Evolutionary conservation across 2,797 vertebrate species (phyloP), one percentile per base, ranked within the genome.

Genomic region (Graptemys geographica): DNA sequence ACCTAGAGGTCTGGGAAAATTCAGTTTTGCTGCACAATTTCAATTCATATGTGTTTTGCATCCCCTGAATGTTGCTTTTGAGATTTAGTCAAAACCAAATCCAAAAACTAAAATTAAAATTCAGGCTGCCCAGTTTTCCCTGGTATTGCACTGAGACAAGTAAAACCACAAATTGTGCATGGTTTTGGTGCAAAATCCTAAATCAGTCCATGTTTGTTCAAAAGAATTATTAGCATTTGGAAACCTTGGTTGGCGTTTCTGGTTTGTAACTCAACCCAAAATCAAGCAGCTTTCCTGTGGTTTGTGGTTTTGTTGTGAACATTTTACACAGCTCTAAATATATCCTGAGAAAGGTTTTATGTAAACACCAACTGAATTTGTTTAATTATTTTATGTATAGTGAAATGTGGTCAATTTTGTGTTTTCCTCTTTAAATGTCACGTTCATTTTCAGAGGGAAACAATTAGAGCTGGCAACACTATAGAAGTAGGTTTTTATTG

Each of bases 341-440:
- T 87, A 84, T 87, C 84, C 57, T 85, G 19, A 25, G 23, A 15
- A 86, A 19, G 7, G 72, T 4, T 65, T 76, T 1, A 44, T 21
- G 51, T 56, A 82, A 88, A 81, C 90, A 83, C 59, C 44, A 85
- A 33, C 59, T 41, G 49, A 78, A 55, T 79, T 65, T 79, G 76
- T 95, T 92, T 89, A 53, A 87, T 69, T 91, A 11, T n/a, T 79
- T 85, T 78, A 79, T 9, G 65, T 74, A 16, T 94, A 88, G 52
- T 28, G 41, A 21, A 28, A 69, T 78, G 65, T 80, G 23, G 16
- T 33, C 41, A 86, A 37, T 53, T 86, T 83, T 56, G 18, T 85
- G 84, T 31, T 15, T 83, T 33, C 51, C 55, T 74, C 49, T 51
- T 69, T 31, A 69, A 89, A 79, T 80, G 55, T 41, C 12, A 74